phyloP scores from a whole-genome alignment of 23 tunicate genomes.

The Ascidia mentula region DNA sequence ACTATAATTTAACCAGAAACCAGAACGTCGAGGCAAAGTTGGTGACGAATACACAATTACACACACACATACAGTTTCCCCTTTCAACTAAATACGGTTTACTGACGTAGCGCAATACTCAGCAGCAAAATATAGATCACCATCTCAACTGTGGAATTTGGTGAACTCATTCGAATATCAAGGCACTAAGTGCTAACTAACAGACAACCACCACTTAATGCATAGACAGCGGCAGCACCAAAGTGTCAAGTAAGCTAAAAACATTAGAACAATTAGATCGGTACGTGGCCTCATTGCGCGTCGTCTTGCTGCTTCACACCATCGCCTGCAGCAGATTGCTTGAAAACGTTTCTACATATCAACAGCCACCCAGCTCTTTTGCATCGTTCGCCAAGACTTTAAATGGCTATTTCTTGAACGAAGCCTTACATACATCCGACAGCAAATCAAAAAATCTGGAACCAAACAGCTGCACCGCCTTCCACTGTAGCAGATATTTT shows the following conservation, averaged over 20 bases:
- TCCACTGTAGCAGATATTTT: no score
- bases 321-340: not conserved
- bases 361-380: no score
- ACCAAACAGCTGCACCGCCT: no score
- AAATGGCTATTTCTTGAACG: no score
- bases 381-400: no score
- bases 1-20: no score
- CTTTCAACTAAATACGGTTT: not conserved
- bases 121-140: not conserved
- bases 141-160: not conserved
- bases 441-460: no score
- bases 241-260: slow-evolving; percentile 1
- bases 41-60: no score
- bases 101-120: not conserved
- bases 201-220: not conserved
- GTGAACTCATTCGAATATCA: not conserved
- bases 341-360: no score
- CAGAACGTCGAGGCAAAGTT: no score
- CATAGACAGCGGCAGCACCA: not conserved
- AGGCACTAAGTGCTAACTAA: not conserved
- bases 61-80: not conserved
- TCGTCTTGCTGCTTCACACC: not conserved
- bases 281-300: not conserved
- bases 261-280: slow-evolving; percentile 5
- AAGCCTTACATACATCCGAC: no score